A percentile compares a stretch with the other conserved stretches of the same genome.
These are phyloP conservation scores for Synodontis membranacea DNA, from an alignment of 2,113 vertebrate genomes.

Conservation along the genomic window DNA sequence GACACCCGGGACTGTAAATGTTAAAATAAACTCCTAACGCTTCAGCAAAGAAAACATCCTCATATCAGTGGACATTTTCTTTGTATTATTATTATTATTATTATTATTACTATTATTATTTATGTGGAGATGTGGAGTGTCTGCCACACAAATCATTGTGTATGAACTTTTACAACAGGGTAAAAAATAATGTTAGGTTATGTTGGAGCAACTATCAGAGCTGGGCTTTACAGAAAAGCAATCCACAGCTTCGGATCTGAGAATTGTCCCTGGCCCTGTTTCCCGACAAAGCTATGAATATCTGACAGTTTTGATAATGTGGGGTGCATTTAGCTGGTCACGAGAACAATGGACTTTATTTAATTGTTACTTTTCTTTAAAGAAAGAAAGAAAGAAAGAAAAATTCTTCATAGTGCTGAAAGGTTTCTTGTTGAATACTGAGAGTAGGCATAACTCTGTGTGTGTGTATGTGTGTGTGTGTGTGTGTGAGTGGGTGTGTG, in stretches of 20 bases:
- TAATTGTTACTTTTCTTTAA: not conserved
- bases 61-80: not conserved
- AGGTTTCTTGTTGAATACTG: not conserved
- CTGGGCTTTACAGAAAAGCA: not conserved
- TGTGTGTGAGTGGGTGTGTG: not conserved
- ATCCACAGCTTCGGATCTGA: not conserved
- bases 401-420: no score
- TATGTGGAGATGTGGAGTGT: not conserved
- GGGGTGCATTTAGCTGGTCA: no score
- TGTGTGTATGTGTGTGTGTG: not conserved
- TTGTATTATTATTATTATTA: not conserved
- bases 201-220: not conserved
- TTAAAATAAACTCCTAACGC: not conserved
- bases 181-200: no score
- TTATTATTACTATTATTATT: not conserved
- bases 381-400: not conserved
- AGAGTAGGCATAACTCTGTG: not conserved
- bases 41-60: not conserved
- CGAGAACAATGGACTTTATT: no score
- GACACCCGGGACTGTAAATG: not conserved
- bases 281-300: not conserved
- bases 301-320: not conserved
- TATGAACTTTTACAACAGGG: no score
- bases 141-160: not conserved
- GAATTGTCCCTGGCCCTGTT: not conserved